These are phyloP conservation scores for Drosophila longiperda DNA, from an alignment of 2,888 invertebrate species.

Conservation along the genomic window DNA sequence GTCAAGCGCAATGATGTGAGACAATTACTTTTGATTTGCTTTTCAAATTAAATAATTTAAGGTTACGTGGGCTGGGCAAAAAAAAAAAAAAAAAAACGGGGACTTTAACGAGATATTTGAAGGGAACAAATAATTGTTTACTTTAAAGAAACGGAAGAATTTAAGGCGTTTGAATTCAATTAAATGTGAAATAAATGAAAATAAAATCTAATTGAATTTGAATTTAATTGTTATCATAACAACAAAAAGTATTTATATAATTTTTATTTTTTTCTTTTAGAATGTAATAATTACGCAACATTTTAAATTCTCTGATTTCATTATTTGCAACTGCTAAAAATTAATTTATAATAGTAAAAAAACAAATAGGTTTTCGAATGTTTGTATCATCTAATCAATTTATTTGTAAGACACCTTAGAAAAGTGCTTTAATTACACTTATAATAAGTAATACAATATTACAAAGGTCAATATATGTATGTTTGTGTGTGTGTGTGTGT, in stretches of 20 bases:
- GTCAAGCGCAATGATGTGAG: conserved; percentile 77
- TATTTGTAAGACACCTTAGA: conserved; percentile 61
- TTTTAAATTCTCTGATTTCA: no score
- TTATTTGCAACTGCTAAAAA: neutral
- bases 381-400: conserved; percentile 58
- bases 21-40: conserved; percentile 71
- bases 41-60: conserved; percentile 57
- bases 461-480: conserved; percentile 52
- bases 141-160: neutral
- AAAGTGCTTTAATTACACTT: conserved; percentile 62
- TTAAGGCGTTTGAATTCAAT: neutral
- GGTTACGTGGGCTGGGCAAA: conserved; percentile 14
- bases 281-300: no score
- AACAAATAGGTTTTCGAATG: neutral
- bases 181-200: neutral
- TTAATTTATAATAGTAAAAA: neutral
- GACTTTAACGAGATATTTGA: neutral
- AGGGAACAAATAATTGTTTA: neutral
- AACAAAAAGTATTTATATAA: neutral
- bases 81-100: neutral
- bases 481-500: conserved; percentile 7
- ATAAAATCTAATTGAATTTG: neutral
- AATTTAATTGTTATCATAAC: neutral
- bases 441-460: conserved; percentile 67
- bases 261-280: neutral